phyloP scores from a whole-genome alignment of 2,888 invertebrate species.

The Cataglyphis altisquamis region DNA sequence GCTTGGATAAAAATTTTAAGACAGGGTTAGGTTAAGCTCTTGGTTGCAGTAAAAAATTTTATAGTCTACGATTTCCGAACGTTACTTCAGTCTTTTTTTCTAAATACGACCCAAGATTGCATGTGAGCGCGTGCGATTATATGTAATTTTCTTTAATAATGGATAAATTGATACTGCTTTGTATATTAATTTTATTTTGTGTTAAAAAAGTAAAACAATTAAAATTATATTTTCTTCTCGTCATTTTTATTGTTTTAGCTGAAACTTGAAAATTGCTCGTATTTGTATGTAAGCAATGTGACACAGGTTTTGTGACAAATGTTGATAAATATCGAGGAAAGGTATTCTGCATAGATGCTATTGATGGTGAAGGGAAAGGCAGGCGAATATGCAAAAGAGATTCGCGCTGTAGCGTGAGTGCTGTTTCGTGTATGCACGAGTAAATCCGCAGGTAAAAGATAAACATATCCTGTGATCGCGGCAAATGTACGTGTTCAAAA shows the following conservation, averaged over 20 bases:
- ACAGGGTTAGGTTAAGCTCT: slow-evolving; percentile 23
- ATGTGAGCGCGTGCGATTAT: not conserved
- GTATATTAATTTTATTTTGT: not conserved
- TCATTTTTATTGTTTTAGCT: not conserved
- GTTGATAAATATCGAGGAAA: slow-evolving; percentile 61
- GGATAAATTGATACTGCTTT: not conserved
- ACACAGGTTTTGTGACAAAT: slow-evolving; percentile 65
- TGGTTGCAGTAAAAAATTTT: slow-evolving; percentile 42
- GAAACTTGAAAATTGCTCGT: not conserved
- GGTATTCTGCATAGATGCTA: slow-evolving; percentile 47
- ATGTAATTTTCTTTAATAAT: not conserved
- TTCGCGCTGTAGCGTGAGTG: slow-evolving; percentile 77
- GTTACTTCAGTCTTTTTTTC: not conserved
- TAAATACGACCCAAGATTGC: not conserved
- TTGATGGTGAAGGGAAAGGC: slow-evolving; percentile 21
- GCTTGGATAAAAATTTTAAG: slow-evolving; percentile 39
- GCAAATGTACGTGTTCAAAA: slow-evolving; percentile 59
- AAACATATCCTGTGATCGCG: slow-evolving; percentile 71
- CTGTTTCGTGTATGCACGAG: slow-evolving; percentile 82
- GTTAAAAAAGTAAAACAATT: not conserved
- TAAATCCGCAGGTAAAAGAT: slow-evolving; percentile 80
- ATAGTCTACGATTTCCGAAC: slow-evolving; percentile 1
- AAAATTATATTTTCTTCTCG: slow-evolving; percentile 15
- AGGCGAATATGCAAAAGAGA: slow-evolving; percentile 65
- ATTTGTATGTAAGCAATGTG: slow-evolving; percentile 14